Evolutionary conservation across 2,888 invertebrate genomes (phyloP).

Genomic region (Eretmocerus hayati): DNA sequence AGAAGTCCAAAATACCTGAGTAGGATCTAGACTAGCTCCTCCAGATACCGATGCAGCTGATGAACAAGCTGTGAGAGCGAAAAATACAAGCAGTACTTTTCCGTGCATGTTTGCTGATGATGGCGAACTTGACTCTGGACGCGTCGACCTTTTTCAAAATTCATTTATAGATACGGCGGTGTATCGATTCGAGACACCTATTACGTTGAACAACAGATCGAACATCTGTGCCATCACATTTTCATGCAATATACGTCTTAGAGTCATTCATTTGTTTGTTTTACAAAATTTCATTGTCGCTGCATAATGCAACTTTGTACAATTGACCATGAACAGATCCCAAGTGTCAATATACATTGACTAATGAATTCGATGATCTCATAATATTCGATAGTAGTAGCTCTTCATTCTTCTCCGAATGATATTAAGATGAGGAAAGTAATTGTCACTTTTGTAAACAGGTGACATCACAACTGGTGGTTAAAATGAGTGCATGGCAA

Average conservation of each 20-base stretch:
- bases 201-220: neutral
- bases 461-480: no score
- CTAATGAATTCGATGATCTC: no score
- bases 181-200: neutral
- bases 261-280: no score
- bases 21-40: conserved; percentile 12
- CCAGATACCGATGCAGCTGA: conserved; percentile 28
- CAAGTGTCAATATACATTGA: no score
- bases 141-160: conserved; percentile 13
- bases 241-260: neutral
- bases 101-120: conserved; percentile 9
- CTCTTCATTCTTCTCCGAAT: no score
- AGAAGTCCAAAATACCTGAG: conserved; percentile 3
- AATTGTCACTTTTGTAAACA: no score
- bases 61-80: conserved; percentile 27
- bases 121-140: conserved; percentile 16
- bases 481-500: no score
- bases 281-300: no score
- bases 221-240: conserved; percentile 25
- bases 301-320: no score
- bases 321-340: no score
- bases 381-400: no score
- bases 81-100: conserved; percentile 3
- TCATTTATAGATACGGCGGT: conserved; percentile 11
- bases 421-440: no score